Evolutionary conservation across 1,140 invertebrate species (phyloP), one percentile per base, ranked within the genome.

Genomic region (Drosophila suzukii): DNA sequence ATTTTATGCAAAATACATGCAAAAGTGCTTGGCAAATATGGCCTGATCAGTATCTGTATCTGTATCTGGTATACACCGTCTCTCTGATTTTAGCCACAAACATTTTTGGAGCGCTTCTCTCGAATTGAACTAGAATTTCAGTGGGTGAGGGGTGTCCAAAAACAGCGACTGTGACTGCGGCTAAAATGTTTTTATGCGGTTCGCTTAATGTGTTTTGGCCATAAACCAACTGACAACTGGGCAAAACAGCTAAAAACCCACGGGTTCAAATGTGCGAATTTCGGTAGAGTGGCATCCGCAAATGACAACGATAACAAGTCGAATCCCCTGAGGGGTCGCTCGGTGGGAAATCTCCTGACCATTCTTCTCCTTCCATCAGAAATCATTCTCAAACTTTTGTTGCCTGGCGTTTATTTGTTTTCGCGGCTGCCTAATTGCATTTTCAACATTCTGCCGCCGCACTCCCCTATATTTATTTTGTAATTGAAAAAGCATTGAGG

Each of bases 191-290:
- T 89, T 90, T 89, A 84, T 89, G 84, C 84, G 85, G 84, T 90
- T 84, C 84, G 84, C 84, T 84, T 90, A 89, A 89, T 89, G 84
- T 89, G 85, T 89, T 89, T 89, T 89, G 68, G 81, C 85, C 84
- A 89, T 89, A 89, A 89, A 89, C 84, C 84, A 81, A 83, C 65
- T 65, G 57, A 75, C 75, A 83, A 70, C 74, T 59, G 74, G 68
- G 41, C 51, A 79, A 82, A 76, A 75, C 74, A 57, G 60, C 72
- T 66, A 63, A 56, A 63, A 75, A 65, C 63, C 36, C 71, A 51
- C 17, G 59, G 53, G 54, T 51, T 50, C 49, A 34, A 51, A 51
- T 62, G 27, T 56, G 50, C 73, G 24, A 65, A 43, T 15, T 61
- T 61, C 30, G 58, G 57, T 39, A 70, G 63, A 74, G 58, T 34